These are phyloP conservation scores for Drosophila trapezifrons DNA, from an alignment of 1,140 invertebrate genomes.

Conservation along the genomic window DNA sequence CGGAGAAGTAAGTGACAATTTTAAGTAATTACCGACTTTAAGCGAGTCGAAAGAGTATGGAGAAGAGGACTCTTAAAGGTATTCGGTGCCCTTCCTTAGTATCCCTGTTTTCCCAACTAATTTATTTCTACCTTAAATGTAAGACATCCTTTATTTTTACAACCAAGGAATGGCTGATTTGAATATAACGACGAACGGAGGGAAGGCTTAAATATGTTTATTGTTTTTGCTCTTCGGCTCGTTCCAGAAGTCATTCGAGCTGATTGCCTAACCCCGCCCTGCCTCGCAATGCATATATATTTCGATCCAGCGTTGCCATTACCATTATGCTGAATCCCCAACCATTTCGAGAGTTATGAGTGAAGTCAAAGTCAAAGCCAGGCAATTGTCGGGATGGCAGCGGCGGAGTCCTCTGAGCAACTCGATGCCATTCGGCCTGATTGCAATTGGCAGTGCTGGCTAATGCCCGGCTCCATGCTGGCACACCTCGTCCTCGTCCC, in stretches of 20 bases:
- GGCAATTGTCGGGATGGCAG: conserved; percentile 16
- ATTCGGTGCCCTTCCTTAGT: no score
- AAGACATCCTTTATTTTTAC: background rate
- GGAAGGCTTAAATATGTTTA: no score
- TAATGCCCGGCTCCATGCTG: conserved; percentile 26
- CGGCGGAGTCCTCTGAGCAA: conserved; percentile 4
- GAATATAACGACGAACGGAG: background rate
- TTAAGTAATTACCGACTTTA: background rate
- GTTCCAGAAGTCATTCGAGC: background rate
- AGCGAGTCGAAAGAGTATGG: background rate
- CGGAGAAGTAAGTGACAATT: background rate
- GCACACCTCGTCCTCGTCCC: background rate
- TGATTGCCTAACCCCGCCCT: background rate
- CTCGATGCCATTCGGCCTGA: conserved; percentile 35
- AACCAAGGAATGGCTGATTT: background rate
- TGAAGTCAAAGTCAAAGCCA: conserved; percentile 39
- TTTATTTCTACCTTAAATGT: no score
- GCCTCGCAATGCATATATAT: background rate
- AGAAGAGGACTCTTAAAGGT: background rate
- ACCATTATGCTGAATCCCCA: conserved; percentile 9
- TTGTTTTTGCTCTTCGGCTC: background rate
- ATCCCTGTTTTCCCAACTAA: no score
- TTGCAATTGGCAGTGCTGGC: conserved; percentile 35
- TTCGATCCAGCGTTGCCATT: conserved; percentile 2
- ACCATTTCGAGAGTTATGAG: conserved; percentile 16